phyloP scores from a whole-genome alignment of 64 coral and sea anemone genomes.

The Montipora sp. region DNA sequence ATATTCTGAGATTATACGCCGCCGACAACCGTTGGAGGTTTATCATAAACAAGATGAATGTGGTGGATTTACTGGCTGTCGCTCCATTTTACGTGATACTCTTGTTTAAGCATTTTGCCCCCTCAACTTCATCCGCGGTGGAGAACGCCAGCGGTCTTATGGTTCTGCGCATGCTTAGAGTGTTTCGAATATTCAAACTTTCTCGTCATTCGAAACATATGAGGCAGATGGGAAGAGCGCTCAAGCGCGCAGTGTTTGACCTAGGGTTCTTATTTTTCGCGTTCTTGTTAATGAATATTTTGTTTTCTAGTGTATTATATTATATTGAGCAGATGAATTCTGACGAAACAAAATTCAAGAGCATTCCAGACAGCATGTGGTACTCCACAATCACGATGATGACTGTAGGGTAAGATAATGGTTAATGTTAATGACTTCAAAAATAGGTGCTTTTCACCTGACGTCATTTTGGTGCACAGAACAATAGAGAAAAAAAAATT shows the following conservation, averaged over 20 bases:
- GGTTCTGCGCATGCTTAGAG: conserved; percentile 66
- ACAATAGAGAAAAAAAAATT: too few species aligned
- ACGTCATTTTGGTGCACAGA: too few species aligned
- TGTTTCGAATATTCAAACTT: conserved; percentile 80
- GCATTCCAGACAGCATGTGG: conserved; percentile 85
- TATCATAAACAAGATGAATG: conserved; percentile 63
- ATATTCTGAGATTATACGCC: conserved; percentile 55
- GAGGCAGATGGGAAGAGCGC: conserved; percentile 66
- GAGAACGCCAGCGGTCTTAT: conserved; percentile 62
- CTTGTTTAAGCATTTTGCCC: neutral
- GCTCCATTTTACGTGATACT: conserved; percentile 77
- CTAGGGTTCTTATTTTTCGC: conserved; percentile 72
- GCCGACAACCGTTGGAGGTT: conserved; percentile 47
- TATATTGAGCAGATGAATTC: conserved; percentile 47
- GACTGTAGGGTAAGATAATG: conserved; percentile 65
- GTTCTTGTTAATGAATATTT: conserved; percentile 56
- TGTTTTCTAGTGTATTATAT: conserved; percentile 77
- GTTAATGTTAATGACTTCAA: neutral
- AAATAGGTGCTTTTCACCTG: too few species aligned
- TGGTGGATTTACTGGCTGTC: conserved; percentile 78
- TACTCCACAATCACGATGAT: conserved; percentile 77
- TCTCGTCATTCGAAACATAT: conserved; percentile 65
- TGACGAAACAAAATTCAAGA: conserved; percentile 46
- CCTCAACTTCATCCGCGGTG: neutral
- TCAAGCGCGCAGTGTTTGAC: conserved; percentile 62